Base-by-base conservation (phyloP, 1,140 invertebrate species). In the Glossosoma conforme region DNA sequence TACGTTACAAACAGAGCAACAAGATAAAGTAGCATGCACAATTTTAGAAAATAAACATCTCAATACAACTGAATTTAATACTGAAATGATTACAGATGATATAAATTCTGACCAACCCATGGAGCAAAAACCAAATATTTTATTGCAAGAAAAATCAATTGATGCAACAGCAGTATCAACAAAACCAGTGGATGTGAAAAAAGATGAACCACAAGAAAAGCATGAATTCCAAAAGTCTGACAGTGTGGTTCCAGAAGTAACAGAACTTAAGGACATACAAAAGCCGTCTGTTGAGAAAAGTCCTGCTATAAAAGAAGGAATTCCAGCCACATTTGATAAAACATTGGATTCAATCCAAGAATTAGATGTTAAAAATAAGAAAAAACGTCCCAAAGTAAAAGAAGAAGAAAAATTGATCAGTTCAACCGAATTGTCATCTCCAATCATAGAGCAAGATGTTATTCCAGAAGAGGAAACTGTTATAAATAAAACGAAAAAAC, bases 401-500 rank as follows among this genome's bases (percentile, higher is more conserved):
- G 41, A 47, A 51, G 36, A 52, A 19, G 42, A 28, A 4, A 28
- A 35, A 21, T 36, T 47, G 6, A 33, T 13, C 13, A n/a, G n/a
- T 8, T 8, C 24, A 28, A 8, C 24, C n/a, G n/a, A 28, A 28
- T 8, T 28, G 6, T 8, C 24, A 28, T 28, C n/a, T 8, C 24
- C 24, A 8, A n/a, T 8, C 6, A n/a, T 28, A 8, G n/a, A 28
- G n/a, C n/a, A 8, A 8, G 24, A 28, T 28, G 24, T 8, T 8
- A 28, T 28, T 28, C 6, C 6, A 28, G 24, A 8, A 59, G 44
- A 50, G 61, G 20, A 57, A 60, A 36, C 47, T 43, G 32, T 66
- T 65, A 35, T 51, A 59, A 44, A 49, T 18, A 67, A 68, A 54
- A 46, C 50, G 40, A 56, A 60, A 54, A 35, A 57, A 52, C 17